A percentile compares a stretch with the other conserved stretches of the same genome.
These are phyloP conservation scores for Malacoctenus gilli DNA, from an alignment of 2,797 vertebrate species.

Conservation along the genomic window DNA sequence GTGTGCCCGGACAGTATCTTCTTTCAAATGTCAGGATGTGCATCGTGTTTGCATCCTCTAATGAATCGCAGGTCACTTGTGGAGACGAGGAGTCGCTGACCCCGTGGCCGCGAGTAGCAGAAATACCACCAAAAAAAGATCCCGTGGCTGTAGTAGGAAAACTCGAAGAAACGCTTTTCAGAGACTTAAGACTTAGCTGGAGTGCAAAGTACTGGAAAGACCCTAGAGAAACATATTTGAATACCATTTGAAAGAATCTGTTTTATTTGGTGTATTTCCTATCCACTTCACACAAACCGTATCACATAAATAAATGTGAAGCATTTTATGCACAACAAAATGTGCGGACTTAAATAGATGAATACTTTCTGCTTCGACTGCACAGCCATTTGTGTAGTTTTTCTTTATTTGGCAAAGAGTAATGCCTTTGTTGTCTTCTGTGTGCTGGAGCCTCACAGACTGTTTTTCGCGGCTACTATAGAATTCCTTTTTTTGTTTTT, in stretches of 20 bases:
- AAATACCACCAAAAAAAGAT: too few relatives aligned
- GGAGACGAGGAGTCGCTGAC: slow-evolving; percentile 22
- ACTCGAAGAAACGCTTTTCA: slow-evolving; percentile 16
- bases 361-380: slow-evolving; percentile 62
- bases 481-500: slow-evolving; percentile 28
- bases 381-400: slow-evolving; percentile 67
- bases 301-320: slow-evolving; percentile 58
- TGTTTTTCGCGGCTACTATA: slow-evolving; percentile 55
- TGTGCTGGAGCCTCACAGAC: slow-evolving; percentile 58
- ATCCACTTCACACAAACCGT: slow-evolving; percentile 56
- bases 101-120: slow-evolving; percentile 1
- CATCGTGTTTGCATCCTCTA: slow-evolving; percentile 20
- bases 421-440: slow-evolving; percentile 66
- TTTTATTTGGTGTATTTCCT: slow-evolving; percentile 44
- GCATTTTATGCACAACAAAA: slow-evolving; percentile 57
- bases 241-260: slow-evolving; percentile 40
- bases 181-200: slow-evolving; percentile 18
- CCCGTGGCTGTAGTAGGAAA: slow-evolving; percentile 11
- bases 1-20: slow-evolving; percentile 17
- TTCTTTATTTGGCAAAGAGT: slow-evolving; percentile 73
- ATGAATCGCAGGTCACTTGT: slow-evolving; percentile 21
- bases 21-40: slow-evolving; percentile 35
- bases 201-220: slow-evolving; percentile 24
- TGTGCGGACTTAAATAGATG: slow-evolving; percentile 66
- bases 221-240: slow-evolving; percentile 39